Conservation (phyloP, 2,797 vertebrate genomes). For the Pangasius sanitwongsei region DNA sequence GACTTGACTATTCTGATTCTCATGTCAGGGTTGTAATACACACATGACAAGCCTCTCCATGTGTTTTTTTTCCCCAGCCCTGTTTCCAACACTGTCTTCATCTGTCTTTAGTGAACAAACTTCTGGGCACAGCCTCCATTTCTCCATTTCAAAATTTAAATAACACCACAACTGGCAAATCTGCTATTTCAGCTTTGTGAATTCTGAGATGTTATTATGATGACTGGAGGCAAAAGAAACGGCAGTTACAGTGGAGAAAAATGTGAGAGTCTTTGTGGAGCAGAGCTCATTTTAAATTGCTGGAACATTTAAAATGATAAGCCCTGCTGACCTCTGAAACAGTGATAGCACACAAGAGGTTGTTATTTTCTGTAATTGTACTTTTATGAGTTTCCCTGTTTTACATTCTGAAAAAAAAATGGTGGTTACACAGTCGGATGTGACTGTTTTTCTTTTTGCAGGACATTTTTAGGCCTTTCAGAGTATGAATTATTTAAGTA, state of each 20-base stretch:
- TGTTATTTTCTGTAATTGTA: slow-evolving; percentile 10
- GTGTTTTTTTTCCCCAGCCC: not conserved
- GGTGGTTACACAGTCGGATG: not conserved
- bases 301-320: not conserved
- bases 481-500: not conserved
- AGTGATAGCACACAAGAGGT: not conserved
- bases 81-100: slow-evolving; percentile 7
- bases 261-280: not conserved
- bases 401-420: not conserved
- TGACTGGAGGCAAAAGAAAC: not conserved
- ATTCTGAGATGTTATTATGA: slow-evolving; percentile 26
- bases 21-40: slow-evolving; percentile 26
- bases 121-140: not conserved
- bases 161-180: not conserved
- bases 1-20: slow-evolving; percentile 8
- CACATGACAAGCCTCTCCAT: not conserved
- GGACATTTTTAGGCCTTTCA: not conserved
- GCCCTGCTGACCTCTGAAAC: not conserved
- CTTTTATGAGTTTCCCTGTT: not conserved
- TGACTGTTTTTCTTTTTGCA: not conserved
- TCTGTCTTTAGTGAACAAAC: slow-evolving; percentile 6
- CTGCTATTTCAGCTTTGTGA: slow-evolving; percentile 9
- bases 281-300: not conserved
- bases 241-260: not conserved
- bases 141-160: not conserved